phyloP scores from a whole-genome alignment of 1,140 invertebrate genomes.

The Saccostrea echinata region DNA sequence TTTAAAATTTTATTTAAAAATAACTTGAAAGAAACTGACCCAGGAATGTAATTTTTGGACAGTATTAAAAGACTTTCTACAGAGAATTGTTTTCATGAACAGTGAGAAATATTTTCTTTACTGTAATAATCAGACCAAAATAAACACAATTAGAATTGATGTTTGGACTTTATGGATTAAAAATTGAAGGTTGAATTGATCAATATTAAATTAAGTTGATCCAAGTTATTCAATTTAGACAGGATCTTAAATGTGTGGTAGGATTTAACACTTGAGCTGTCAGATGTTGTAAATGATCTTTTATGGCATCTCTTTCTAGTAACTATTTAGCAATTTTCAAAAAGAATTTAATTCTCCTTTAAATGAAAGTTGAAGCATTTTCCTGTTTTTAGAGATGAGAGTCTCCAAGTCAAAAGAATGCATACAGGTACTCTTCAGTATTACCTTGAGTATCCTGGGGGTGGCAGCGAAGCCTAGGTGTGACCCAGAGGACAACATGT shows the following conservation, averaged over 20 bases:
- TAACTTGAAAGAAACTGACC: too few relatives aligned
- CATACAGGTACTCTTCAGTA: background rate
- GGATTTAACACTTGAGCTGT: background rate
- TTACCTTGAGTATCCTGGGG: constrained; percentile 3
- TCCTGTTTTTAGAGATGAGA: background rate
- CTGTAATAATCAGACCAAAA: too few relatives aligned
- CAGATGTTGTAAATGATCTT: background rate
- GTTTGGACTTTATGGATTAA: too few relatives aligned
- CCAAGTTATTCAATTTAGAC: background rate
- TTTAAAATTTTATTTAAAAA: too few relatives aligned
- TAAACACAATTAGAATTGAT: too few relatives aligned
- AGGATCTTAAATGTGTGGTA: too few relatives aligned
- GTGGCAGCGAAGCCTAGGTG: background rate
- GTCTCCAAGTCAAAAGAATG: background rate
- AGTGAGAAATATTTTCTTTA: too few relatives aligned
- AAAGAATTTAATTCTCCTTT: background rate
- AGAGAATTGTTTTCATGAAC: too few relatives aligned
- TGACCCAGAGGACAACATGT: background rate
- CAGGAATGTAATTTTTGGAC: too few relatives aligned
- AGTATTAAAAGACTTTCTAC: too few relatives aligned
- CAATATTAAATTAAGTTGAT: too few relatives aligned
- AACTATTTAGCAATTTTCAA: background rate
- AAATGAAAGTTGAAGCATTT: background rate
- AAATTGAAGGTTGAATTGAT: too few relatives aligned
- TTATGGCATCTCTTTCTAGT: background rate